Percentiles rank a stretch among this genome's conserved stretches.
phyloP scores from a whole-genome alignment of 2,797 vertebrate species.

The Buphagus erythrorhynchus region DNA sequence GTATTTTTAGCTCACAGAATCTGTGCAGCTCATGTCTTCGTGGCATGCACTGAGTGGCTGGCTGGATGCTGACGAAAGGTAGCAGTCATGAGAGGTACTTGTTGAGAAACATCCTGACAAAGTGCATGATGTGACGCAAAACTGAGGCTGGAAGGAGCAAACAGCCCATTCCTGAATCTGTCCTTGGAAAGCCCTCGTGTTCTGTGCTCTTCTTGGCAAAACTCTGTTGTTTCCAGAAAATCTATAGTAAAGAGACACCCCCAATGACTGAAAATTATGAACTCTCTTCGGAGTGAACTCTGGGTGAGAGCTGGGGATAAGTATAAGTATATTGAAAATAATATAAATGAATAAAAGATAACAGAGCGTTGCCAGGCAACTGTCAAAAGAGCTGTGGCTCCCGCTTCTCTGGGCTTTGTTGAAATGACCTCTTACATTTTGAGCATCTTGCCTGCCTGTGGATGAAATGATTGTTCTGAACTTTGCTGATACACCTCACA shows the following conservation, averaged over 20 bases:
- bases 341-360: neutral
- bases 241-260: neutral
- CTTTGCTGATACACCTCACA: neutral
- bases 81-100: neutral
- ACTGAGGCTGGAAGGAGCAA: neutral
- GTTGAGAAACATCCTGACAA: neutral
- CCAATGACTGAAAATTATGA: neutral
- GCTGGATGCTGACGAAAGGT: neutral
- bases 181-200: neutral
- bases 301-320: neutral
- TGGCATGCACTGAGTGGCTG: neutral
- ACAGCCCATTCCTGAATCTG: neutral
- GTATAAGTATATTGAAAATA: neutral
- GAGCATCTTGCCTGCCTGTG: neutral
- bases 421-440: neutral
- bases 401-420: neutral
- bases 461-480: neutral
- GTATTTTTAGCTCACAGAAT: slow-evolving; percentile 10
- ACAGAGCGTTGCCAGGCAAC: neutral
- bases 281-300: neutral
- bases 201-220: neutral
- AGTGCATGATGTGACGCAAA: neutral
- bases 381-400: neutral
- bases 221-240: neutral
- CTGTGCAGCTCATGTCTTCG: neutral